phyloP scores from a whole-genome alignment of 2,113 vertebrate species.

The Nycticebus coucang region DNA sequence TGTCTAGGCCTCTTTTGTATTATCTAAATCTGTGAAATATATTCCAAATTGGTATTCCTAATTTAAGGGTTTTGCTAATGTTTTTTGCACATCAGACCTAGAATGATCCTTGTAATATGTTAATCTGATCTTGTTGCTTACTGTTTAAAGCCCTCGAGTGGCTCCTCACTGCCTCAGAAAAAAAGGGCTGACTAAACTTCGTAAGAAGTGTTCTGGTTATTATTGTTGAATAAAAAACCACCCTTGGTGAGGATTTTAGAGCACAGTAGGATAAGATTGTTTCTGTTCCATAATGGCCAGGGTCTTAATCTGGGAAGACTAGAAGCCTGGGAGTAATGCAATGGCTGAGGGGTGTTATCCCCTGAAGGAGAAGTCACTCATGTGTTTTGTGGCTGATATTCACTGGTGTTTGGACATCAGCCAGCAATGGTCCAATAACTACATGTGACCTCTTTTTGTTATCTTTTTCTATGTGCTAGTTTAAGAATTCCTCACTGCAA shows the following conservation, averaged over 20 bases:
- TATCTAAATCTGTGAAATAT: background rate
- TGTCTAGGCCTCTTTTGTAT: background rate
- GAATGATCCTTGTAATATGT: background rate
- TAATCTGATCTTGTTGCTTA: background rate
- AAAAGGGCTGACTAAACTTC: background rate
- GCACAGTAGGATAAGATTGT: background rate
- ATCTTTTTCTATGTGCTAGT: background rate
- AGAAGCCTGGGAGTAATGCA: background rate
- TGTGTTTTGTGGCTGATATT: background rate
- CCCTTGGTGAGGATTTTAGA: background rate
- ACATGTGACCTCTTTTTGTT: background rate
- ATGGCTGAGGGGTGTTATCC: background rate
- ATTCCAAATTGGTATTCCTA: background rate
- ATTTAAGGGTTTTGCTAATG: background rate
- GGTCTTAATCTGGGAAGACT: background rate
- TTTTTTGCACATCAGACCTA: background rate
- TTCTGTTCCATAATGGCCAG: background rate
- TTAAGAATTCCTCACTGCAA: background rate
- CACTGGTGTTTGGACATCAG: background rate
- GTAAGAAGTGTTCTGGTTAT: background rate
- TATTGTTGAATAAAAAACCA: background rate
- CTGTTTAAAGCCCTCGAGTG: background rate
- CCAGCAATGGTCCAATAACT: background rate
- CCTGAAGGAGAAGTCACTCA: background rate
- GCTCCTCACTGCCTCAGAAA: background rate